Evolutionary conservation across 2,113 vertebrate species (phyloP), one percentile per base, ranked within the genome.

Genomic region (Peromyscus polionotus): DNA sequence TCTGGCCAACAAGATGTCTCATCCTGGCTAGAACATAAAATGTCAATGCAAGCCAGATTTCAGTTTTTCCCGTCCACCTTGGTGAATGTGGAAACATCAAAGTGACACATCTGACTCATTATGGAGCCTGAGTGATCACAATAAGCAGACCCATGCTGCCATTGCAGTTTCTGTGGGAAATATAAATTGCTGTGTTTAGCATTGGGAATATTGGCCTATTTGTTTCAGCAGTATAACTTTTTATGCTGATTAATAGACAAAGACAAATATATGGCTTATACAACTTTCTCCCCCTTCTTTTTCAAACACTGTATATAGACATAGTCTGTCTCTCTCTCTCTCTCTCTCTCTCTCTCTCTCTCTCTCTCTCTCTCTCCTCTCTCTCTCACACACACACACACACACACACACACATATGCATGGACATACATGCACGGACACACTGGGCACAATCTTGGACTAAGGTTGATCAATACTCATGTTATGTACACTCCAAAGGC

Each of bases 91-190:
- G 16, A n/a, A n/a, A n/a, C 57, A 19, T 2, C 11, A 70, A 20
- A 1, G 7, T 14, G 28, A 17, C 19, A 77, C 16, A 33, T 61
- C 76, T 70, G 16, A 39, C 11, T n/a, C 28, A 39, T 67, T n/a
- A 42, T 51, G 36, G 7, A 12, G 19, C 67, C 83, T 36, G 31
- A 39, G 39, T 0, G 1, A 33, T 28, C 54, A 72, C 26, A 26
- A 12, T 24, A 48, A 31, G 28, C 13, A 63, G 36, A 65, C 6
- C 36, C 19, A 9, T 0, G 5, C 0, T 65, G 24, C 42, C 70
- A 20, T 48, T 14, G 1, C 1, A 90, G 22, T 45, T 28, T 48
- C 11, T 19, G 28, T 45, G 22, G 84, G 42, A 92, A 72, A 65
- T 7, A 83, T 3, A 63, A 51, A 24, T 20, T 16, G 42, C 63